Conservation (phyloP, 2,797 vertebrate genomes). For the Heterohyrax brucei region DNA sequence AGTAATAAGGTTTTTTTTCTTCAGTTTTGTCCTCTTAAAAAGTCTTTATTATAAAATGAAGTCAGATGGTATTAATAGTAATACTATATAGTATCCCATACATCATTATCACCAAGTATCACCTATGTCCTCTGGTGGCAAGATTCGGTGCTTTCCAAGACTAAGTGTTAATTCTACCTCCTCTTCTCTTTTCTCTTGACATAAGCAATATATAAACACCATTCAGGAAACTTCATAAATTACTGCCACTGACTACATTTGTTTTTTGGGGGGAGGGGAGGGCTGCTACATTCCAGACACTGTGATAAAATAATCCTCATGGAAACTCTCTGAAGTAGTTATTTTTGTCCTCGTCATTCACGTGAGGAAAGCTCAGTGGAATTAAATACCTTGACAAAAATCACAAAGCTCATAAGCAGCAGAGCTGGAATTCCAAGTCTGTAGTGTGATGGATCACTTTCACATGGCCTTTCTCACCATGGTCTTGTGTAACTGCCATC, state of each 20-base stretch:
- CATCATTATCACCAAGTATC: slow-evolving; percentile 4
- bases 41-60: slow-evolving; percentile 45
- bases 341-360: slow-evolving; percentile 16
- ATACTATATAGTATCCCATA: background rate
- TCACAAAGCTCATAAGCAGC: no score
- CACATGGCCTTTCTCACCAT: no score
- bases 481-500: no score
- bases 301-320: slow-evolving; percentile 6
- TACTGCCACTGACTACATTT: background rate
- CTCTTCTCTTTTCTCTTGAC: background rate
- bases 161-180: slow-evolving; percentile 7
- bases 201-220: background rate
- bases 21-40: background rate
- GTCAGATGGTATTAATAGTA: background rate
- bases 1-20: no score
- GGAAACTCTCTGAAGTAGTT: background rate
- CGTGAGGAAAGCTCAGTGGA: background rate
- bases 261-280: no score
- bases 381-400: no score
- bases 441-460: no score
- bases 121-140: background rate
- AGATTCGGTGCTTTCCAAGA: background rate
- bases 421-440: no score
- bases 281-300: background rate
- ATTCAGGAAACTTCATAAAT: background rate